Evolutionary conservation across 2,888 invertebrate species (phyloP).

Genomic region (Pherbina coryleti): DNA sequence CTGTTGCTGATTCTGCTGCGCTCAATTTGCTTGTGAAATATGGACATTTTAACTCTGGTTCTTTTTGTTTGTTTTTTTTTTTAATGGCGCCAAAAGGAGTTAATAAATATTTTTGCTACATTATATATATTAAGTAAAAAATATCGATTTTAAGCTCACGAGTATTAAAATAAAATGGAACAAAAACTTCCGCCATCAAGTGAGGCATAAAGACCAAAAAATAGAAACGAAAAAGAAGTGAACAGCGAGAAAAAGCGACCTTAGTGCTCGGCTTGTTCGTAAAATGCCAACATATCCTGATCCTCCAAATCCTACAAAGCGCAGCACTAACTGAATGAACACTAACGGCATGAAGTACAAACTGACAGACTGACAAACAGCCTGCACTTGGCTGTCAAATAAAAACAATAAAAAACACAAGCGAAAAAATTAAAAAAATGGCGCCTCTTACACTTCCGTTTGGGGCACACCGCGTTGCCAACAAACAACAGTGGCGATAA

Average conservation of each 20-base stretch:
- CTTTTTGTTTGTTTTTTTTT: neutral
- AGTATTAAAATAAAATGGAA: conserved; percentile 21
- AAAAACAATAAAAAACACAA: neutral
- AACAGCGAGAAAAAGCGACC: conserved; percentile 5
- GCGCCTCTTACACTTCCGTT: conserved; percentile 48
- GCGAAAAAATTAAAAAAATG: conserved; percentile 60
- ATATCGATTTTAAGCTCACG: conserved; percentile 1
- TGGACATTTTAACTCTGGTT: conserved; percentile 6
- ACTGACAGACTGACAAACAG: conserved; percentile 33
- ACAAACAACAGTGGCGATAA: conserved; percentile 12
- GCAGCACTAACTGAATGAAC: conserved; percentile 7
- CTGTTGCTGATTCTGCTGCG: neutral
- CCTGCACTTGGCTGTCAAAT: neutral
- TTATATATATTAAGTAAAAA: conserved; percentile 12
- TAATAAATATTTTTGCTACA: conserved; percentile 20
- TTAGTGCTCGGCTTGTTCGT: conserved; percentile 57
- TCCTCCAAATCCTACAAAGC: conserved; percentile 42
- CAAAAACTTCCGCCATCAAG: conserved; percentile 4
- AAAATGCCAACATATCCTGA: conserved; percentile 64
- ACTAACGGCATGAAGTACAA: conserved; percentile 16
- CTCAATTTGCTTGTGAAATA: conserved; percentile 30
- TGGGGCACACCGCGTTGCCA: neutral
- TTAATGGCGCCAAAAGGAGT: conserved; percentile 29
- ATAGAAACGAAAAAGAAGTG: conserved; percentile 10
- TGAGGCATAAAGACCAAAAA: conserved; percentile 1